Percentiles rank a stretch among this genome's conserved stretches.
These are phyloP conservation scores for Ophion ventricosus DNA, from an alignment of 2,888 invertebrate species.

Conservation along the genomic window DNA sequence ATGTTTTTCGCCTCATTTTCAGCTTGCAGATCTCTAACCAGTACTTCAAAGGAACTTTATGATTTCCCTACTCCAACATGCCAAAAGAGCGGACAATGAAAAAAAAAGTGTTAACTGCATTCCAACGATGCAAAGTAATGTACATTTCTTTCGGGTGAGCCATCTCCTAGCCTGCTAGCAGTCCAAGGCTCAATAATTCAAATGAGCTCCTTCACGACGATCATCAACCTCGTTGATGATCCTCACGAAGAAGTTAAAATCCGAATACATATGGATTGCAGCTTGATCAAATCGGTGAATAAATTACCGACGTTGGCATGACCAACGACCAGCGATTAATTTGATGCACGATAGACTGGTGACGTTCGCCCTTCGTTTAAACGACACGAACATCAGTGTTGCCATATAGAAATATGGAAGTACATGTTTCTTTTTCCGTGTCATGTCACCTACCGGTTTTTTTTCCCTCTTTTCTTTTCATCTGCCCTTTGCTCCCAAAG, in stretches of 20 bases:
- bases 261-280: conserved; percentile 41
- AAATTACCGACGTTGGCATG: conserved; percentile 57
- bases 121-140: no score
- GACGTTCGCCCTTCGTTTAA: conserved; percentile 37
- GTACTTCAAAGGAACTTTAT: no score
- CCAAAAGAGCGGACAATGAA: no score
- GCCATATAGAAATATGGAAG: neutral
- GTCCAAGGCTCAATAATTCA: no score
- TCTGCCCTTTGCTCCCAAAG: conserved; percentile 10
- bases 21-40: no score
- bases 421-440: neutral
- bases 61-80: no score
- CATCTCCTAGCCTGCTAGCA: no score
- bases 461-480: neutral
- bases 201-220: no score
- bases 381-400: neutral
- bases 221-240: neutral
- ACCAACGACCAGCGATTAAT: conserved; percentile 68
- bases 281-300: conserved; percentile 28
- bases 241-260: conserved; percentile 21
- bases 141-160: no score
- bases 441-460: no score
- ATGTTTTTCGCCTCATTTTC: no score
- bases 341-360: conserved; percentile 41
- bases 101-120: no score